A percentile compares a stretch with the other conserved stretches of the same genome.
phyloP scores from a whole-genome alignment of 2,797 vertebrate genomes.

The Rhadinocentrus ornatus region DNA sequence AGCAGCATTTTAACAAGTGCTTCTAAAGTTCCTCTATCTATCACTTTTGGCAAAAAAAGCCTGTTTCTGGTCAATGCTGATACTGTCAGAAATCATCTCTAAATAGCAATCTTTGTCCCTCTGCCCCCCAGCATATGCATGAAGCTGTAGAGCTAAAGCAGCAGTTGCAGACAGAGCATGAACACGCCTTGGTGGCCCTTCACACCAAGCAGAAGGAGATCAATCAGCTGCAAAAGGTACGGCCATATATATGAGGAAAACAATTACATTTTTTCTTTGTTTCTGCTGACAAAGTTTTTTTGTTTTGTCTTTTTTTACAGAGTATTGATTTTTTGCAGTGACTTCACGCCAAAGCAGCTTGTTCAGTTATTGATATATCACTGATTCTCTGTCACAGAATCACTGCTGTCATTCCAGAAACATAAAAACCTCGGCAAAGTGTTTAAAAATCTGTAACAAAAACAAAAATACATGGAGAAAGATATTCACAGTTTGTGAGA shows the following conservation, averaged over 20 bases:
- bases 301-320: neutral
- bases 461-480: no score
- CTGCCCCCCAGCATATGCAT: slow-evolving; percentile 87
- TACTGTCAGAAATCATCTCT: slow-evolving; percentile 29
- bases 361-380: slow-evolving; percentile 43
- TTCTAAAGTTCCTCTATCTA: neutral
- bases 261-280: neutral
- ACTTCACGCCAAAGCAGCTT: slow-evolving; percentile 25
- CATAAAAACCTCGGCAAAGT: slow-evolving; percentile 19
- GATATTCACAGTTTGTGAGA: no score
- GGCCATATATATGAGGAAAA: slow-evolving; percentile 4
- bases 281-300: neutral
- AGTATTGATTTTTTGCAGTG: slow-evolving; percentile 26
- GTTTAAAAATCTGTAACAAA: slow-evolving; percentile 15
- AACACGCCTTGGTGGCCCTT: slow-evolving; percentile 91
- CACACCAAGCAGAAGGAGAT: slow-evolving; percentile 94
- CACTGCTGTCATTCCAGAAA: slow-evolving; percentile 30
- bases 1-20: slow-evolving; percentile 1
- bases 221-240: slow-evolving; percentile 91
- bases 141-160: slow-evolving; percentile 91
- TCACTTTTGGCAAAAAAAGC: slow-evolving; percentile 3
- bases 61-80: neutral
- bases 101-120: slow-evolving; percentile 20
- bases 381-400: slow-evolving; percentile 56
- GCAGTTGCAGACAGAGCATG: slow-evolving; percentile 95